These are phyloP conservation scores for Bhutanitis thaidina DNA, from an alignment of 2,888 invertebrate species.

Conservation along the genomic window DNA sequence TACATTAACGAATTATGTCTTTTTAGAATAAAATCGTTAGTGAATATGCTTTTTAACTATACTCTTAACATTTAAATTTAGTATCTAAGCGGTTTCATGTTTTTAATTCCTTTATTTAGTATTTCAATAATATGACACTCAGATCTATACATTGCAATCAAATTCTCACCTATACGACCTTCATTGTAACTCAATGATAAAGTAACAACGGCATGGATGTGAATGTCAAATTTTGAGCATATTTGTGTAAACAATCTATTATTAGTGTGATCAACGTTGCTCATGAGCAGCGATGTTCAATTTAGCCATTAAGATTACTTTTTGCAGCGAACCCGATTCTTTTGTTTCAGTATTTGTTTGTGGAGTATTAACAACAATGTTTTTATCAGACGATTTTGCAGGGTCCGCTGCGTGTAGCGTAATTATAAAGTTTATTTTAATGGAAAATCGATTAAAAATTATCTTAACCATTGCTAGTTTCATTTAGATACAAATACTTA, in stretches of 20 bases:
- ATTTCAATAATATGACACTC: conserved; percentile 20
- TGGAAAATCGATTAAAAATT: conserved; percentile 42
- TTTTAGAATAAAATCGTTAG: conserved; percentile 10
- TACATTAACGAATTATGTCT: conserved; percentile 19
- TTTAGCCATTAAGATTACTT: conserved; percentile 13
- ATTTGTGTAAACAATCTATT: conserved; percentile 6
- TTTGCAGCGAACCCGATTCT: conserved; percentile 9
- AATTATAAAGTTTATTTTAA: conserved; percentile 49
- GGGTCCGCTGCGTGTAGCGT: conserved; percentile 40
- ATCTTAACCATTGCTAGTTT: conserved; percentile 33
- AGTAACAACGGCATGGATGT: conserved; percentile 6
- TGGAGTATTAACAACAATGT: conserved; percentile 27
- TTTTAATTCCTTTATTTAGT: conserved; percentile 31
- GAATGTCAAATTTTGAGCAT: conserved; percentile 9
- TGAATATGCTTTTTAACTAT: conserved; percentile 18
- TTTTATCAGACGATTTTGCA: conserved; percentile 23
- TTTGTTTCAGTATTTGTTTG: conserved; percentile 37
- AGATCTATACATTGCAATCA: conserved; percentile 9
- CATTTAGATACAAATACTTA: conserved; percentile 21
- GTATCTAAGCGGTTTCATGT: conserved; percentile 33
- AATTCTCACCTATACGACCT: background rate
- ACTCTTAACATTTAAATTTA: conserved; percentile 25
- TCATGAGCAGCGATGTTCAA: background rate
- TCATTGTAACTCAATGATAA: background rate
- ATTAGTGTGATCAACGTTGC: conserved; percentile 13